These are phyloP conservation scores for Koerneria pararmatus DNA, from an alignment of 2,888 invertebrate genomes.

Conservation along the genomic window DNA sequence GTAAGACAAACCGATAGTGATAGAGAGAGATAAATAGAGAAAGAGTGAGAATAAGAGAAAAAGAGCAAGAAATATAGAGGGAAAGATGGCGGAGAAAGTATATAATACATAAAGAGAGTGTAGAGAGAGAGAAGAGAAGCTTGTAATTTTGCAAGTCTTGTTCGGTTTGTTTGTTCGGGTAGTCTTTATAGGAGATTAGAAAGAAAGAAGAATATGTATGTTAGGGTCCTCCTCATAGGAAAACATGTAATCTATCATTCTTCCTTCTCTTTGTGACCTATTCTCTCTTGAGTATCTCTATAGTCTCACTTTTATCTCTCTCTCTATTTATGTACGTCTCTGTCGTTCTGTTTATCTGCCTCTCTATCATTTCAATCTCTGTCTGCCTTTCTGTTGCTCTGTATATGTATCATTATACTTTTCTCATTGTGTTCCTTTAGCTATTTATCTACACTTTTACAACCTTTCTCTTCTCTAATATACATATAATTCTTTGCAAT, in stretches of 20 bases:
- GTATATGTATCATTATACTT: too few species aligned
- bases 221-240: not conserved
- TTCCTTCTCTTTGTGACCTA: not conserved
- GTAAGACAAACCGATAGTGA: not conserved
- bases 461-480: too few species aligned
- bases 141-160: too few species aligned
- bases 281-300: not conserved
- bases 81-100: not conserved
- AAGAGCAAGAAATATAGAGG: not conserved
- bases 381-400: too few species aligned
- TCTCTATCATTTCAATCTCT: too few species aligned
- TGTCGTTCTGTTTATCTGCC: too few species aligned
- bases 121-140: constrained; percentile 7
- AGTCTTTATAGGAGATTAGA: not conserved
- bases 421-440: too few species aligned
- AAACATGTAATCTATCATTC: not conserved
- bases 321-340: too few species aligned
- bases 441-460: too few species aligned
- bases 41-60: not conserved
- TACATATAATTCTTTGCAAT: too few species aligned
- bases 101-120: not conserved
- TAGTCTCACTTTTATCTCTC: not conserved
- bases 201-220: not conserved
- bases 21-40: not conserved
- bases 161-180: too few species aligned